Base-by-base conservation (phyloP, 2,888 invertebrate genomes). In the Euplexia lucipara region DNA sequence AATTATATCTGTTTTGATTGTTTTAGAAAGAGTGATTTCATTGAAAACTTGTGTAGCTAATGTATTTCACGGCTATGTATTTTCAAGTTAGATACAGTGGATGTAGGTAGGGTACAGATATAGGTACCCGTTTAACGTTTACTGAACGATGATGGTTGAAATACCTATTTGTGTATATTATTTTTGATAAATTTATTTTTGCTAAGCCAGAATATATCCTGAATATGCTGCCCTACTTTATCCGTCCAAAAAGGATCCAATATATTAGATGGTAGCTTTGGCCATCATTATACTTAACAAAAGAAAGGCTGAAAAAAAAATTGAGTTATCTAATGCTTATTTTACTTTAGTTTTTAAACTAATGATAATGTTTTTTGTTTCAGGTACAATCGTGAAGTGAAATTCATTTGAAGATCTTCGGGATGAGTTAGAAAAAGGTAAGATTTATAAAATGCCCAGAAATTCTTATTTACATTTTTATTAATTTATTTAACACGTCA, bases 371-470 rank as follows among this genome's bases (percentile, higher is more conserved):
- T 64, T 26, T 54, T 69, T 18, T 58, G 6, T 83, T 83, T 4
- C 81, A 89, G 87, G 75, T 85, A 81, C 67, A 74, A 74, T 63
- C 48, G 66, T 9, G 69, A 63, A 59, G 62, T 58, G 54, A 72
- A 58, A 67, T 70, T 68, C 60, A 47, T 79, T 77, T 67, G 59
- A 66, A 66, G 66, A 71, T 64, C 63, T 70, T 81, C 87, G 90
- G 85, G 79, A 90, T 90, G 90, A 89, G 85, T 85, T 87, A 88
- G 83, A 83, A 75, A 82, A 82, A 88, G 90, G 90, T 90, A 79
- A 77, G 82, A 42, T 18, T 20, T 30, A 63, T 37, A 0, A 16
- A 4, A 35, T n/a, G 3, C 10, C 0, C 0, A 20, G n/a, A n/a
- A n/a, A 14, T 49, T 2, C 10, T 22, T 26, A 26, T 26, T 5